Percentiles rank a stretch among this genome's conserved stretches.
Conservation (phyloP, 23 tunicate species). For the Halocynthia roretzi region DNA sequence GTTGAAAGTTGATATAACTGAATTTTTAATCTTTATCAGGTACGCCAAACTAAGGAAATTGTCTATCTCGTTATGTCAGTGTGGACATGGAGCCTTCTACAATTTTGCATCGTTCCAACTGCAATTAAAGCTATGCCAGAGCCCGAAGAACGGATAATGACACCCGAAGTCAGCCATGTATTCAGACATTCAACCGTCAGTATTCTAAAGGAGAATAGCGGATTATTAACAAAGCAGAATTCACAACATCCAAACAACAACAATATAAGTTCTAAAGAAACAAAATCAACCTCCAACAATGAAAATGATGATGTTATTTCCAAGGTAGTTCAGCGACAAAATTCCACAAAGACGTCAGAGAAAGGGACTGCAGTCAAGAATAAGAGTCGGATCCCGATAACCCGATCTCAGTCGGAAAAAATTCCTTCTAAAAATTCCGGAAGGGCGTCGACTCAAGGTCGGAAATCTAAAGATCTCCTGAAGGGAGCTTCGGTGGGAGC, state of each 20-base stretch:
- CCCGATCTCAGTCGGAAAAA: slow-evolving; percentile 4
- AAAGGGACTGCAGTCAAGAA: background rate
- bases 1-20: no score
- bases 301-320: no score
- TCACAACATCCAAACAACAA: no score
- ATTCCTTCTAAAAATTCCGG: background rate
- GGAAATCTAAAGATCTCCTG: background rate
- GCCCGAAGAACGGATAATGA: slow-evolving; percentile 13
- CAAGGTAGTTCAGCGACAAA: background rate
- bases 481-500: slow-evolving; percentile 5
- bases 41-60: slow-evolving; percentile 20
- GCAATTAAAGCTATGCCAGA: slow-evolving; percentile 42
- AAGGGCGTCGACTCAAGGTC: background rate
- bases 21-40: slow-evolving; percentile 6
- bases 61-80: slow-evolving; percentile 41
- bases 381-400: background rate
- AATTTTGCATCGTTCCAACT: slow-evolving; percentile 55
- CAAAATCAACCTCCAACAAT: background rate
- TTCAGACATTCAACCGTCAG: background rate
- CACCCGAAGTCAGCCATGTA: background rate
- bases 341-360: background rate
- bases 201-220: background rate
- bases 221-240: no score
- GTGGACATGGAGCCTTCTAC: slow-evolving; percentile 66
- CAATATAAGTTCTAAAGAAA: background rate